phyloP scores from a whole-genome alignment of 2,113 vertebrate genomes.

The Peromyscus polionotus region DNA sequence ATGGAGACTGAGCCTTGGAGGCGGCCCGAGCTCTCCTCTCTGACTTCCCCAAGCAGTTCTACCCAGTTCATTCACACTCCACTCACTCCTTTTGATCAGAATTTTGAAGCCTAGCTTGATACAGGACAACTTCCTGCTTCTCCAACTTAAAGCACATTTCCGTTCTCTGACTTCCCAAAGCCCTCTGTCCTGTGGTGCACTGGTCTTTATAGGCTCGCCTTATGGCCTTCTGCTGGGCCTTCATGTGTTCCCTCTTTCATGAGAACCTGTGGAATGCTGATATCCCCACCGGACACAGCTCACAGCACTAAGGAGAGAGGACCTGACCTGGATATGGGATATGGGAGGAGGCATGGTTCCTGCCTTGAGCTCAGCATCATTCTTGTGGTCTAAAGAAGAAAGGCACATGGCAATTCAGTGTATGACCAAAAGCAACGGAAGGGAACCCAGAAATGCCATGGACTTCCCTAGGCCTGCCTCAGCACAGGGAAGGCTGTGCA shows the following conservation, averaged over 20 bases:
- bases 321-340: neutral
- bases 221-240: neutral
- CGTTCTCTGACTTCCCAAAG: neutral
- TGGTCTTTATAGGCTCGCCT: neutral
- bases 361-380: neutral
- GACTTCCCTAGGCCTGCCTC: neutral
- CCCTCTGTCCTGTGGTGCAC: neutral
- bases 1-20: neutral
- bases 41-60: neutral
- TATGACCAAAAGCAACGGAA: neutral
- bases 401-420: neutral
- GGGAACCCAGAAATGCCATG: neutral
- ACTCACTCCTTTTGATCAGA: neutral
- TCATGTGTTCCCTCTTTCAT: neutral
- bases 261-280: neutral
- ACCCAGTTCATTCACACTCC: accelerated
- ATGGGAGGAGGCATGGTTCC: neutral
- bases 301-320: neutral
- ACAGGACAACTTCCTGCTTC: neutral
- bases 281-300: neutral
- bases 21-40: too few relatives aligned
- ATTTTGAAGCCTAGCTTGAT: neutral
- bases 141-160: neutral
- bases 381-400: neutral
- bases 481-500: neutral